Percentiles rank a stretch among this genome's conserved stretches.
These are phyloP conservation scores for Periphyllus acericola DNA, from an alignment of 2,888 invertebrate species.

Conservation along the genomic window DNA sequence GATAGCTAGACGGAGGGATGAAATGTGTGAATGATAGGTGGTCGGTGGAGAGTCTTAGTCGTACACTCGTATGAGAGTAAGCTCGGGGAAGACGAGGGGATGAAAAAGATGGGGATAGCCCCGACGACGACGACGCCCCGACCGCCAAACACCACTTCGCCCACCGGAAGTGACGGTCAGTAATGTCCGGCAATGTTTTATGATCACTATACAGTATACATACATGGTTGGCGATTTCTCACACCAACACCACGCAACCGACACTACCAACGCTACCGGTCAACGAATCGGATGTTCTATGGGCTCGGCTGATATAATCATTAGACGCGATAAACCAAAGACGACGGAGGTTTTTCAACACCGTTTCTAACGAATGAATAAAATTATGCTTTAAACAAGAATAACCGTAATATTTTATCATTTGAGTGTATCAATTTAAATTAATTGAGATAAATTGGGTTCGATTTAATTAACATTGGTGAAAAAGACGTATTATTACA, in stretches of 20 bases:
- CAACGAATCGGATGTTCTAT: neutral
- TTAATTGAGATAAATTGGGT: no score
- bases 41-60: neutral
- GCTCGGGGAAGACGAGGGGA: neutral
- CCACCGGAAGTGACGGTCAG: conserved; percentile 55
- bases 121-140: conserved; percentile 28
- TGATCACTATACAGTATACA: neutral
- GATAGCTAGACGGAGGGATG: neutral
- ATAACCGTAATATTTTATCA: no score
- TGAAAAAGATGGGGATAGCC: conserved; percentile 3
- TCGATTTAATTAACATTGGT: no score
- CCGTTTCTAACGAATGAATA: no score
- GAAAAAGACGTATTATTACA: no score
- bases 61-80: neutral
- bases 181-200: conserved; percentile 58
- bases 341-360: neutral
- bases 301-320: neutral
- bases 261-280: neutral
- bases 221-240: conserved; percentile 28
- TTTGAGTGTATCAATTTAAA: no score
- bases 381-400: no score
- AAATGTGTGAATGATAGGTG: neutral
- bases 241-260: neutral
- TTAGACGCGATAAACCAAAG: neutral
- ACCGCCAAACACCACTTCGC: conserved; percentile 29